phyloP scores from a whole-genome alignment of 1,140 invertebrate species.

The Amyelois transitella region DNA sequence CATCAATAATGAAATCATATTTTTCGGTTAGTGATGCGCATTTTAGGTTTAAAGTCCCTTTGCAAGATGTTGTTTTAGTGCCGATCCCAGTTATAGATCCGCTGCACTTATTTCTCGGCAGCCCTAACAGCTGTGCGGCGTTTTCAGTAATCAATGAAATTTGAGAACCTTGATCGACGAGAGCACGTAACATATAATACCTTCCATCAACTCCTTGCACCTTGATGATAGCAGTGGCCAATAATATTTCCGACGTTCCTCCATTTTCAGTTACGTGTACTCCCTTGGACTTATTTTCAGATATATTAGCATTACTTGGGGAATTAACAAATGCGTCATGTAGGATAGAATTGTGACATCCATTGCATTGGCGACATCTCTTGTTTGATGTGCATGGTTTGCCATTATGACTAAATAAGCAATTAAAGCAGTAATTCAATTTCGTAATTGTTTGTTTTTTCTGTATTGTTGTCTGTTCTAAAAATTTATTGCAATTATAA shows the following conservation, averaged over 20 bases:
- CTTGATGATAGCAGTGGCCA: no score
- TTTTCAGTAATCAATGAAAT: background rate
- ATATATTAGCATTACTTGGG: no score
- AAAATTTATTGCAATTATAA: conserved; percentile 6
- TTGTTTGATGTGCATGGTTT: conserved; percentile 1
- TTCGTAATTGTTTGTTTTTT: background rate
- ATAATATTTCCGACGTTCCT: no score
- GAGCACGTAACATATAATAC: background rate
- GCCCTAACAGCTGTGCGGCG: no score
- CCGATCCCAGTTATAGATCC: no score
- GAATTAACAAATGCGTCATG: conserved; percentile 5
- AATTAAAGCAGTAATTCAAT: conserved; percentile 1
- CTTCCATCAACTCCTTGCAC: no score
- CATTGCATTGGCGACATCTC: conserved; percentile 2
- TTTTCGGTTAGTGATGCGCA: conserved; percentile 10
- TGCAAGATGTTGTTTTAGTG: no score
- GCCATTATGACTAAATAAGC: background rate
- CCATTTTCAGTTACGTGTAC: no score
- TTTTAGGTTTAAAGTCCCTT: conserved; percentile 10
- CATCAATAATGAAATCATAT: conserved; percentile 17
- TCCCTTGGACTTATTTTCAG: no score
- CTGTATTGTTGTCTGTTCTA: background rate
- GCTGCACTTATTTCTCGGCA: no score
- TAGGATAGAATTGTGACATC: conserved; percentile 6
- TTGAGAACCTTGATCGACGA: background rate